Evolutionary conservation across 2,113 vertebrate genomes (phyloP).

Genomic region (Alethe castanea): DNA sequence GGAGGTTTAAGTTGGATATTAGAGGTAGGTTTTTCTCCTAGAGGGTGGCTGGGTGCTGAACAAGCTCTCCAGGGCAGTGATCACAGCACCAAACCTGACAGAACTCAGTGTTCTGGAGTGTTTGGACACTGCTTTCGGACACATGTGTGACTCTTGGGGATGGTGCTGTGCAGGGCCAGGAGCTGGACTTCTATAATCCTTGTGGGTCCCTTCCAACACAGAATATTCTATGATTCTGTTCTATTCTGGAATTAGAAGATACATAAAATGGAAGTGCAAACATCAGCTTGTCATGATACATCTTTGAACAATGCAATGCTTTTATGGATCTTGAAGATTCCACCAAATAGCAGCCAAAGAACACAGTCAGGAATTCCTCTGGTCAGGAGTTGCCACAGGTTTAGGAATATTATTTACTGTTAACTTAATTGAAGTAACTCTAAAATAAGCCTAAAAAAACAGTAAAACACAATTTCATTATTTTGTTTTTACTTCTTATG

Average conservation of each 20-base stretch:
- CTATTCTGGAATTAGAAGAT: neutral
- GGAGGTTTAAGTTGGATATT: neutral
- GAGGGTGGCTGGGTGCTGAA: neutral
- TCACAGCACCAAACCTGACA: neutral
- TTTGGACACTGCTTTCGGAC: neutral
- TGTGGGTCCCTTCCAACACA: neutral
- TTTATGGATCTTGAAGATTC: neutral
- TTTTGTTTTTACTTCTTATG: neutral
- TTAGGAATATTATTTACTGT: neutral
- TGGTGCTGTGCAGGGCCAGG: neutral
- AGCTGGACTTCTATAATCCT: neutral
- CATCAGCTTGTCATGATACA: neutral
- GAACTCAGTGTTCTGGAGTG: neutral
- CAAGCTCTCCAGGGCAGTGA: neutral
- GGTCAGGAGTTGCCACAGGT: neutral
- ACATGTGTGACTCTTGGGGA: neutral
- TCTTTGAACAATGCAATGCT: neutral
- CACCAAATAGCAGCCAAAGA: neutral
- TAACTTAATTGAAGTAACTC: neutral
- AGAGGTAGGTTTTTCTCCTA: neutral
- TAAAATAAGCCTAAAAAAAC: neutral
- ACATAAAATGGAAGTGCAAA: neutral
- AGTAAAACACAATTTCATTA: neutral
- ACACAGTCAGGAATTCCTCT: neutral
- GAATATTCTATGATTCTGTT: neutral